These are phyloP conservation scores for Drosophila paramelanica DNA, from an alignment of 2,888 invertebrate species.

Conservation along the genomic window DNA sequence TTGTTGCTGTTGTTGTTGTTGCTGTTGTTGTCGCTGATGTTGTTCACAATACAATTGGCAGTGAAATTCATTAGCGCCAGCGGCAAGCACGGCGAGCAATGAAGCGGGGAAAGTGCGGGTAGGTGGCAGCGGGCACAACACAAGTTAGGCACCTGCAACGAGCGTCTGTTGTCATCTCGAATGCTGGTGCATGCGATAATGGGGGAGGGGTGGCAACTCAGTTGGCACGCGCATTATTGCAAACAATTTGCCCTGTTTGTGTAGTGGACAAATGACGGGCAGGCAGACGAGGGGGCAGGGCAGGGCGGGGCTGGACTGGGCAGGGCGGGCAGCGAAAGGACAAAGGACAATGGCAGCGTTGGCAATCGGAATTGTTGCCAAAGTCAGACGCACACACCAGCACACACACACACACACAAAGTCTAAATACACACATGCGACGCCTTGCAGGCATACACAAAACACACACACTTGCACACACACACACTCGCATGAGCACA, in stretches of 20 bases:
- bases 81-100: constrained; percentile 10
- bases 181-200: constrained; percentile 35
- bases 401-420: constrained; percentile 31
- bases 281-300: constrained; percentile 1
- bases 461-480: constrained; percentile 14
- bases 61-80: constrained; percentile 68
- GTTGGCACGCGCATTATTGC: constrained; percentile 77
- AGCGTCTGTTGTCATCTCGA: constrained; percentile 41
- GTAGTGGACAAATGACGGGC: constrained; percentile 71
- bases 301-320: constrained; percentile 11
- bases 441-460: constrained; percentile 52
- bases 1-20: background rate
- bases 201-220: constrained; percentile 34
- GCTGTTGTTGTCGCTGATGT: constrained; percentile 22
- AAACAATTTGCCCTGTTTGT: constrained; percentile 78
- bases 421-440: constrained; percentile 29
- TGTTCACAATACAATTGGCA: constrained; percentile 45
- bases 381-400: constrained; percentile 46
- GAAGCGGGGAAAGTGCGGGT: background rate
- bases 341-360: constrained; percentile 57
- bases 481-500: constrained; percentile 7
- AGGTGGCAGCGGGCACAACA: background rate
- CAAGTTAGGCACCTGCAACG: constrained; percentile 47
- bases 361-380: constrained; percentile 81
- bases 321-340: constrained; percentile 29